Evolutionary conservation across 2,888 invertebrate genomes (phyloP), one percentile per base, ranked within the genome.

Genomic region (Cerastis rubricosa): DNA sequence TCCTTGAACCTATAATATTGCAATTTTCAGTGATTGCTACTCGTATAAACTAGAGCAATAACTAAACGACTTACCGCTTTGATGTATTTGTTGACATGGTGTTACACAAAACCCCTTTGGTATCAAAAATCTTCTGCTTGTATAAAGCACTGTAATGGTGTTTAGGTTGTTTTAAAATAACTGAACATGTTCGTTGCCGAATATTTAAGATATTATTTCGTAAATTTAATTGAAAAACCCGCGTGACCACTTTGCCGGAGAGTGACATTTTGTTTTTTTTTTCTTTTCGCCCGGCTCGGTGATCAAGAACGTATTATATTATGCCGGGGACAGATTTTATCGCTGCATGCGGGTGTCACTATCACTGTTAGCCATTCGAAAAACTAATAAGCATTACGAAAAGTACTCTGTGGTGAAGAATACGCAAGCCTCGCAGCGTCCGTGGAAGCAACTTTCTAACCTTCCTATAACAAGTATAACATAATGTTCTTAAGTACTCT

Each of bases 201-300:
- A 71, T 89, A 83, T 76, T 78, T 63, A 78, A 78, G 83, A 80
- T 73, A 74, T 87, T 79, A 83, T 90, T 90, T 76, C 90, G 89
- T 67, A 93, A 87, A 85, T 87, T 85, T 49, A 90, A 85, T 78
- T 91, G 90, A 88, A 92, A 91, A 89, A 89, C 89, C 85, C 93
- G 93, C 89, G 92, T 90, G 87, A 92, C 76, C 51, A 90, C 84
- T 92, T 91, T 92, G 29, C 91, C 89, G 76, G 91, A 89, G 87
- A 93, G 86, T 89, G 90, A 85, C 94, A 94, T 94, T 90, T 90
- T 92, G 14, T 3, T 51, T 40, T 49, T 76, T 70, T 68, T 70
- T 14, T 14, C 54, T 22, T n/a, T 61, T 19, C 4, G 29, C 19
- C 35, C 5, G 29, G 29, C 19, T 19, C 5, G 29, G 9, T 6